A percentile compares a stretch with the other conserved stretches of the same genome.
Conservation (phyloP, 2,113 vertebrate species). For the Motacilla tschutschensis region DNA sequence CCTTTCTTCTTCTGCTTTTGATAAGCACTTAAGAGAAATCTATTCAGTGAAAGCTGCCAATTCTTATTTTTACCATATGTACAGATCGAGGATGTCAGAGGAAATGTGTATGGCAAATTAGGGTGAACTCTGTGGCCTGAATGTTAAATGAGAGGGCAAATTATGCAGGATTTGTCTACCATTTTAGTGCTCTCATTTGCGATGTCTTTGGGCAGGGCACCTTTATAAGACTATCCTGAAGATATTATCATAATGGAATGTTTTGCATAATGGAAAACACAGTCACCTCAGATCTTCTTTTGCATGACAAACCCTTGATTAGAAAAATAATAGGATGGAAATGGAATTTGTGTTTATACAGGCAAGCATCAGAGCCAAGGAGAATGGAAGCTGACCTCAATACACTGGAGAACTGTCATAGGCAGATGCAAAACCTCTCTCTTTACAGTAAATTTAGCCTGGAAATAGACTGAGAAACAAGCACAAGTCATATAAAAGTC, state of each 20-base stretch:
- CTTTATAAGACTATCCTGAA: slow-evolving; percentile 60
- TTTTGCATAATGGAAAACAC: slow-evolving; percentile 68
- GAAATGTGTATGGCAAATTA: slow-evolving; percentile 59
- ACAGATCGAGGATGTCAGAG: slow-evolving; percentile 1
- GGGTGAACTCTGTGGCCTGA: slow-evolving; percentile 54
- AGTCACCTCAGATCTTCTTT: slow-evolving; percentile 70
- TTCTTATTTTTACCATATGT: slow-evolving; percentile 49
- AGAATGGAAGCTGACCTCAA: slow-evolving; percentile 40
- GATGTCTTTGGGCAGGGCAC: slow-evolving; percentile 54
- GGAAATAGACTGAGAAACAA: slow-evolving; percentile 10
- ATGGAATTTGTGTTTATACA: slow-evolving; percentile 76
- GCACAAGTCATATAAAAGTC: background rate
- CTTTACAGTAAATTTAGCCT: slow-evolving; percentile 34
- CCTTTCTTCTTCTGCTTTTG: slow-evolving; percentile 54
- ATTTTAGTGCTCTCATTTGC: slow-evolving; percentile 45
- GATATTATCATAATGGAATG: slow-evolving; percentile 69
- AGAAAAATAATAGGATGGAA: slow-evolving; percentile 77
- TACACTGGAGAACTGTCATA: slow-evolving; percentile 41
- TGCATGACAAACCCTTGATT: slow-evolving; percentile 77
- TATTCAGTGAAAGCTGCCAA: slow-evolving; percentile 50
- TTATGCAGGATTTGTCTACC: slow-evolving; percentile 37
- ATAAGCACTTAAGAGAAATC: slow-evolving; percentile 38
- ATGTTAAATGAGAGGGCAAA: slow-evolving; percentile 54
- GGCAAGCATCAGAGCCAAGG: slow-evolving; percentile 59
- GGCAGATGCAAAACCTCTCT: slow-evolving; percentile 13